Evolutionary conservation across 2,113 vertebrate species (phyloP), one percentile per base, ranked within the genome.

Genomic region (Tamias sibiricus): DNA sequence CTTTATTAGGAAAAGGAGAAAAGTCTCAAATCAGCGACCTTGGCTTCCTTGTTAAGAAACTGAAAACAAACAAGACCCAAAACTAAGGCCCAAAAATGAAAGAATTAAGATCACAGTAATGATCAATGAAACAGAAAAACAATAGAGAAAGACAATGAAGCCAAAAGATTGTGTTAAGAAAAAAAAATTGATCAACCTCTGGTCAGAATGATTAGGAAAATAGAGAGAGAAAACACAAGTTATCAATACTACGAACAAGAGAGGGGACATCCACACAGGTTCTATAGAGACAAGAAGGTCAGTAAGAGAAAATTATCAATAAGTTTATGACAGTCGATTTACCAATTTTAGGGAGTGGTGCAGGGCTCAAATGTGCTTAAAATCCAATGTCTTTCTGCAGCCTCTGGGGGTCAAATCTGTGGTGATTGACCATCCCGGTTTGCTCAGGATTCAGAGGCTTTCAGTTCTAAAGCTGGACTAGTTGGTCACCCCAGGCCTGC

Each of bases 1-100:
- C 37, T 89, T 11, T 57, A 62, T 92, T 79, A 82, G 30, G 42
- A 88, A 92, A 91, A 52, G 16, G 81, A 71, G 57, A 32, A 77
- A 76, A 72, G n/a, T 90, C 64, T 90, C 71, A 75, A 95, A 82
- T 72, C 91, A 90, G 59, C 49, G 37, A 76, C 68, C 47, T 90
- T 59, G 54, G 40, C 37, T 80, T 87, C 57, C 42, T 75, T 26
- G 2, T 77, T 92, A 90, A 81, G 64, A 71, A 87, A 74, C 37
- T 52, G 76, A 87, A 47, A 81, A 17, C 47, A 86, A 95, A 79
- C 90, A 40, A 87, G 49, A 87, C 35, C 54, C 64, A 90, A 95
- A 95, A 87, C 52, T 49, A 54, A 49, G 83, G 14, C 54, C 82
- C 13, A 35, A 16, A 64, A 76, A n/a, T 24, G 74, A 95, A 79